A percentile compares a stretch with the other conserved stretches of the same genome.
Evolutionary conservation across 2,888 invertebrate species (phyloP).

Genomic region (Gandaritis pyraliata): DNA sequence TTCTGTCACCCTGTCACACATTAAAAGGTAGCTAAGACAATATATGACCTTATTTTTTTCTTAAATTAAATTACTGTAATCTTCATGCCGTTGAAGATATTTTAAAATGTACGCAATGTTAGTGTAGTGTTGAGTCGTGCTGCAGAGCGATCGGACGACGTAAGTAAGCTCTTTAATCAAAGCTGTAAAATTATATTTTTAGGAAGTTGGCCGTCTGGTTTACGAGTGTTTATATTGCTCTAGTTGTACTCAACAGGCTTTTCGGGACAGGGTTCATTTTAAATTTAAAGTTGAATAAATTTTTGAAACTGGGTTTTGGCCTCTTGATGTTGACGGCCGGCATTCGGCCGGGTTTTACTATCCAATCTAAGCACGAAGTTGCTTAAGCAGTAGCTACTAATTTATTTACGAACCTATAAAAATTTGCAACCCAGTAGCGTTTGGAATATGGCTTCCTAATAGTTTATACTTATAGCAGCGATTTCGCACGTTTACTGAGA

Average conservation of each 20-base stretch:
- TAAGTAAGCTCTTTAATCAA: conserved; percentile 47
- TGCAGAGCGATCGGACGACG: conserved; percentile 10
- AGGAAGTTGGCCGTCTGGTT: conserved; percentile 48
- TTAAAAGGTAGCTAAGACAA: too few relatives aligned
- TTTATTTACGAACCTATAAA: conserved; percentile 21
- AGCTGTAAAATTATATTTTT: conserved; percentile 57
- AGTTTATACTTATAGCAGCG: background rate
- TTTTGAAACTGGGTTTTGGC: conserved; percentile 29
- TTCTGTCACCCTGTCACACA: too few relatives aligned
- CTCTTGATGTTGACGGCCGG: conserved; percentile 26
- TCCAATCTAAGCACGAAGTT: conserved; percentile 25
- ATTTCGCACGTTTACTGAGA: background rate
- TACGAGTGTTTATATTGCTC: conserved; percentile 49
- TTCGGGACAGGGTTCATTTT: conserved; percentile 30
- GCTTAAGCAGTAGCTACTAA: conserved; percentile 17
- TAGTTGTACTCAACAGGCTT: conserved; percentile 52
- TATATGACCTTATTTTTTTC: too few relatives aligned
- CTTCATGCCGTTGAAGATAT: too few relatives aligned
- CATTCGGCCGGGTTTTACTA: conserved; percentile 22
- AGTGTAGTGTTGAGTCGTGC: background rate
- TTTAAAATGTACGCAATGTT: too few relatives aligned
- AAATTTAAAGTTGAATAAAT: conserved; percentile 36
- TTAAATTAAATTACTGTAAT: too few relatives aligned
- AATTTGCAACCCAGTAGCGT: conserved; percentile 10
- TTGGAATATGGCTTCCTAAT: conserved; percentile 3